Conservation (phyloP, 2,888 invertebrate genomes). For the Patella pellucida region DNA sequence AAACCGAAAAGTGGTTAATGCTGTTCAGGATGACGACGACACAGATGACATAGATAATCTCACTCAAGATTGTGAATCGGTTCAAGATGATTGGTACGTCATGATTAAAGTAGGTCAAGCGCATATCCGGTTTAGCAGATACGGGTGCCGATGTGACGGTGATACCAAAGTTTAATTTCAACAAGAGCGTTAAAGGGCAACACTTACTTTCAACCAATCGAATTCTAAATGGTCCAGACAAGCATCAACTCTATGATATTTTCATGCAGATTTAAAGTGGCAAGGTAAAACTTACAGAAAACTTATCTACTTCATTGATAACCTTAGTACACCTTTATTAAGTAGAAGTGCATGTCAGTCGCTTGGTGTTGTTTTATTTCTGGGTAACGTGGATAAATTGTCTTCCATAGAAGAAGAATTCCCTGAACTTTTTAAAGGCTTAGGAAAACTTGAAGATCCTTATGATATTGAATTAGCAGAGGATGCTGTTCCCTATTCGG, state of each 20-base stretch:
- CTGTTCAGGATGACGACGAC: no score
- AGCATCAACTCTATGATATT: neutral
- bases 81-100: no score
- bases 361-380: neutral
- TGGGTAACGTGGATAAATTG: neutral
- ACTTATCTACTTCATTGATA: neutral
- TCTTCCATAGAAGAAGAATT: no score
- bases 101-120: no score
- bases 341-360: slow-evolving; percentile 8
- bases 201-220: no score
- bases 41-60: no score
- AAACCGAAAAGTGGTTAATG: no score
- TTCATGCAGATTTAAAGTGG: no score
- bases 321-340: no score
- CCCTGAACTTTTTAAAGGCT: slow-evolving; percentile 14
- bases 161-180: neutral
- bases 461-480: neutral
- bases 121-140: neutral
- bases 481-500: neutral
- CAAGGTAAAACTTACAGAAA: neutral
- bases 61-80: no score
- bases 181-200: no score
- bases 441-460: slow-evolving; percentile 15
- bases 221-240: neutral
- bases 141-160: neutral